Evolutionary conservation across 1,140 invertebrate genomes (phyloP).

Genomic region (Stenopsyche tienmushanensis): DNA sequence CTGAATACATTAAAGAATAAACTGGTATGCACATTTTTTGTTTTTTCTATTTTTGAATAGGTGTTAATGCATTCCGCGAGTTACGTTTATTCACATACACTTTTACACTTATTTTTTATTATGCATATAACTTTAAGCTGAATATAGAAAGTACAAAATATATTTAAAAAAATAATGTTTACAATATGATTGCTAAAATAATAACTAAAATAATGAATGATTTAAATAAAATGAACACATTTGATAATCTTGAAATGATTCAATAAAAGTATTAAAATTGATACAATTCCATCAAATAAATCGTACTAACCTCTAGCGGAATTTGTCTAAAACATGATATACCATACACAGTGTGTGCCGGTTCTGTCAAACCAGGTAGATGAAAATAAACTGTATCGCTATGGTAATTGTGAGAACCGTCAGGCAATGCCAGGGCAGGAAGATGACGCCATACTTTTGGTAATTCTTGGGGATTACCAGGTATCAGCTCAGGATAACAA

Average conservation of each 20-base stretch:
- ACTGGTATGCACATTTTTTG: too few species aligned
- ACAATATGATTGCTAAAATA: conserved; percentile 13
- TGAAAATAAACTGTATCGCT: conserved; percentile 97
- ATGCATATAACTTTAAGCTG: too few species aligned
- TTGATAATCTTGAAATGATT: not conserved
- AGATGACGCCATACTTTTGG: conserved; percentile 93
- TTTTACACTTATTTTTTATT: too few species aligned
- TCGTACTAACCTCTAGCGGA: conserved; percentile 91
- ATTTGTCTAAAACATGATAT: conserved; percentile 98
- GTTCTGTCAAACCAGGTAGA: conserved; percentile 82
- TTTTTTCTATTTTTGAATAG: too few species aligned
- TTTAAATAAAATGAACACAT: not conserved
- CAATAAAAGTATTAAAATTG: conserved; percentile 11
- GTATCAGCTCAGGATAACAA: conserved; percentile 87
- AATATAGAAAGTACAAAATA: too few species aligned
- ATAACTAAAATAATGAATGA: too few species aligned
- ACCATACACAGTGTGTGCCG: conserved; percentile 87
- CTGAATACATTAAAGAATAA: too few species aligned
- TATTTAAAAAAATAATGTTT: too few species aligned
- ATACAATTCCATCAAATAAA: conserved; percentile 1
- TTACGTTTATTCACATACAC: too few species aligned
- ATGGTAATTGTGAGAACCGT: conserved; percentile 96
- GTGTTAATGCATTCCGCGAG: too few species aligned
- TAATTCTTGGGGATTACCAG: conserved; percentile 76
- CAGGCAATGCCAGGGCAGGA: conserved; percentile 91